Percentiles rank a stretch among this genome's conserved stretches.
Evolutionary conservation across 2,888 invertebrate species (phyloP).

Genomic region (Myathropa florea): DNA sequence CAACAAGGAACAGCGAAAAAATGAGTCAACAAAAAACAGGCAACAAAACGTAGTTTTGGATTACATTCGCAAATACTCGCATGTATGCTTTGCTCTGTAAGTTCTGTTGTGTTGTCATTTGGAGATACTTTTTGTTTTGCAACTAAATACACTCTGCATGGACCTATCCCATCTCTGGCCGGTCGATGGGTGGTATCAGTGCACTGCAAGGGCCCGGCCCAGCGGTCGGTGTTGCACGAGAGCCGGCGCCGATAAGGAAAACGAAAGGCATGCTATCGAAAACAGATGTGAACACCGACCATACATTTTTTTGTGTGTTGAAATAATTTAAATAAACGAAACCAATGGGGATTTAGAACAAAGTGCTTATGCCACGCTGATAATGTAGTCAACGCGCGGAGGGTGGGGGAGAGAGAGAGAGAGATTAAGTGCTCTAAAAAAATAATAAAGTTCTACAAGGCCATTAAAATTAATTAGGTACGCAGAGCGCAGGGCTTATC

Average conservation of each 20-base stretch:
- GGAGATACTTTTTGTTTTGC: neutral
- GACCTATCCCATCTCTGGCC: neutral
- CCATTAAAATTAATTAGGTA: neutral
- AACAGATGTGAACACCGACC: slow-evolving; percentile 18
- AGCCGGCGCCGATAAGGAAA: slow-evolving; percentile 15
- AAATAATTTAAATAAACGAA: slow-evolving; percentile 33
- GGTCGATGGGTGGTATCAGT: neutral
- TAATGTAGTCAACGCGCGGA: neutral
- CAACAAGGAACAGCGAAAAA: neutral
- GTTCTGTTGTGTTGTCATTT: slow-evolving; percentile 17
- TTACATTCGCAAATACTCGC: slow-evolving; percentile 60
- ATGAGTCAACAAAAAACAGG: neutral
- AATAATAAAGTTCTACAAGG: slow-evolving; percentile 15
- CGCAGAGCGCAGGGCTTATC: slow-evolving; percentile 4
- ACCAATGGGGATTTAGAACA: slow-evolving; percentile 3
- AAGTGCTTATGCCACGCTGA: slow-evolving; percentile 32
- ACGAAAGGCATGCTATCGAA: slow-evolving; percentile 33
- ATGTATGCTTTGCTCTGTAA: neutral
- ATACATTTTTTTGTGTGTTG: neutral
- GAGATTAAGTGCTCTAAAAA: slow-evolving; percentile 18
- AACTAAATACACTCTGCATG: neutral
- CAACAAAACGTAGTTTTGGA: slow-evolving; percentile 15
- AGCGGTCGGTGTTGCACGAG: neutral
- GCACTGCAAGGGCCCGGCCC: neutral
- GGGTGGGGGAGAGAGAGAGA: neutral